phyloP scores from a whole-genome alignment of 2,888 invertebrate genomes.

The Oscheius sp. region DNA sequence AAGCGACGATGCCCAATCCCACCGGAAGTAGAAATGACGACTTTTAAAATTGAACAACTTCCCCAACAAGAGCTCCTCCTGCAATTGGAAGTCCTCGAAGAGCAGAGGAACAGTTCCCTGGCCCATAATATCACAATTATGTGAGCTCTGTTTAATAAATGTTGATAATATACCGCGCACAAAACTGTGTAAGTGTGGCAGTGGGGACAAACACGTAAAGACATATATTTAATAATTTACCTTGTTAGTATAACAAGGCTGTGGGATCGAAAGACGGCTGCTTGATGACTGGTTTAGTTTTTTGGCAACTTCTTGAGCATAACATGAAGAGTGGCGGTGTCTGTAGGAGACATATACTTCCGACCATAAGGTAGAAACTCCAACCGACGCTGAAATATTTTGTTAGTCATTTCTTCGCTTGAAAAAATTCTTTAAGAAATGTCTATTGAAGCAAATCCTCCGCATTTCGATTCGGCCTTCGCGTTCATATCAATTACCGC shows the following conservation, averaged over 20 bases:
- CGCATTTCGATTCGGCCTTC: neutral
- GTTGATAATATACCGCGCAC: too few species aligned
- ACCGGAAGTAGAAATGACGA: too few species aligned
- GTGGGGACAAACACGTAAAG: neutral
- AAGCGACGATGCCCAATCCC: too few species aligned
- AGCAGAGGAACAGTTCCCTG: neutral
- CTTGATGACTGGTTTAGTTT: constrained; percentile 8
- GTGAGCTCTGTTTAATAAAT: neutral
- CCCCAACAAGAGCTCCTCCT: neutral
- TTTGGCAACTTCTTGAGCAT: constrained; percentile 15
- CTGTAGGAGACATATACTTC: neutral
- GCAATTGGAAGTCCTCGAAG: neutral
- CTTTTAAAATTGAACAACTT: neutral
- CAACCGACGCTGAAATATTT: constrained; percentile 27
- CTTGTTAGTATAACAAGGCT: constrained; percentile 23
- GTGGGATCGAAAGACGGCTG: constrained; percentile 30
- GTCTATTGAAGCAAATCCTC: too few species aligned
- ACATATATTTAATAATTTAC: constrained; percentile 3
- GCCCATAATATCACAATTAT: neutral
- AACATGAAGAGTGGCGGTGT: constrained; percentile 25
- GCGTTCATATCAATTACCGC: neutral
- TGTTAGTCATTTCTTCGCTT: too few species aligned
- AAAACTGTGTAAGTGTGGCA: neutral
- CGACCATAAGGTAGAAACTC: constrained; percentile 28
- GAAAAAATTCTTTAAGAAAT: too few species aligned